phyloP scores from a whole-genome alignment of 2,888 invertebrate genomes.

The Phaonia tiefii region DNA sequence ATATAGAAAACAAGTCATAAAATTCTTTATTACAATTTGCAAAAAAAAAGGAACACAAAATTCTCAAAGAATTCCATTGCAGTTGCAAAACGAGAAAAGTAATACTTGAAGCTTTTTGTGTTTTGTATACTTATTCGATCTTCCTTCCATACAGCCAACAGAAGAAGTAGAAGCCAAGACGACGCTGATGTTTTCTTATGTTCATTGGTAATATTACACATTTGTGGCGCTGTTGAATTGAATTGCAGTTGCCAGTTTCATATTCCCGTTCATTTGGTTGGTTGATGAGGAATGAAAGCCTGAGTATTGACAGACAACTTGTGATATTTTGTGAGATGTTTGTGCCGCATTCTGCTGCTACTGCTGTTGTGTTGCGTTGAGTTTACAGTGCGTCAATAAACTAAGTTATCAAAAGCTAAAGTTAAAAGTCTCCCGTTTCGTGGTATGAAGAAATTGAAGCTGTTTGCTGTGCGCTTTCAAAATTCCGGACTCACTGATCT shows the following conservation, averaged over 20 bases:
- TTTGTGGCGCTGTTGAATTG: conserved; percentile 53
- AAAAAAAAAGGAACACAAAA: conserved; percentile 27
- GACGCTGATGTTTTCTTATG: conserved; percentile 20
- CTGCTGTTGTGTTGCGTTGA: too few relatives aligned
- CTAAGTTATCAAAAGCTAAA: too few relatives aligned
- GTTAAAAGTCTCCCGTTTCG: too few relatives aligned
- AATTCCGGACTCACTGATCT: too few relatives aligned
- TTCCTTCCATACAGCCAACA: neutral
- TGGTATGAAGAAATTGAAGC: too few relatives aligned
- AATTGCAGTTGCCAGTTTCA: conserved; percentile 15
- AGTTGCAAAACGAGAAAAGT: neutral
- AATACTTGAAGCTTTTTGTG: conserved; percentile 2
- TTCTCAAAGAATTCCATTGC: neutral
- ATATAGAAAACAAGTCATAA: conserved; percentile 40
- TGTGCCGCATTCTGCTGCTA: too few relatives aligned
- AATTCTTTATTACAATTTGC: conserved; percentile 18
- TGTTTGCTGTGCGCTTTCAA: too few relatives aligned
- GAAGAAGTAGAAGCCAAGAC: too few relatives aligned
- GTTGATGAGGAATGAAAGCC: neutral
- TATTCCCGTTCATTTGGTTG: neutral
- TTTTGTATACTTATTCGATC: neutral
- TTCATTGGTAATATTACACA: conserved; percentile 41
- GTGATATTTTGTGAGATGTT: too few relatives aligned
- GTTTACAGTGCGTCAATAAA: too few relatives aligned
- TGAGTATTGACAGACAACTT: too few relatives aligned